A percentile compares a stretch with the other conserved stretches of the same genome.
phyloP scores from a whole-genome alignment of 2,113 vertebrate species.

The Aphyosemion australe region DNA sequence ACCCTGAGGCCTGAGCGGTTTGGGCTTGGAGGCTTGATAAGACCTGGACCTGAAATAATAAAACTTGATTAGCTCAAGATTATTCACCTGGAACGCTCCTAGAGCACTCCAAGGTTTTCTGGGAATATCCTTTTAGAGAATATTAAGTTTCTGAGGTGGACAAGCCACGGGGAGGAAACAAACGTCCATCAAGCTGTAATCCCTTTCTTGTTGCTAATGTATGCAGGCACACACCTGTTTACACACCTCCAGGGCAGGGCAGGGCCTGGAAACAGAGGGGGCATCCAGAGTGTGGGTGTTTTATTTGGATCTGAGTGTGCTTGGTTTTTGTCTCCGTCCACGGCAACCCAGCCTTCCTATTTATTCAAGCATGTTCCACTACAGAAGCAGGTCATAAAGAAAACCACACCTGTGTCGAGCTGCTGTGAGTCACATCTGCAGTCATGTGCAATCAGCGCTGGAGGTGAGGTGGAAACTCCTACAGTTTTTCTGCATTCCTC shows the following conservation, averaged over 20 bases:
- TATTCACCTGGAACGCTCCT: conserved; percentile 45
- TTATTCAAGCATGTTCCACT: conserved; percentile 47
- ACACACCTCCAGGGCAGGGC: conserved; percentile 62
- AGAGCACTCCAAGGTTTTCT: conserved; percentile 2
- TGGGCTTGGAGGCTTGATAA: conserved; percentile 58
- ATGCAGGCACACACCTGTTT: conserved; percentile 61
- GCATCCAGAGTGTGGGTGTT: conserved; percentile 22
- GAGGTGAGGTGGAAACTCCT: conserved; percentile 61
- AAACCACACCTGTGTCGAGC: conserved; percentile 53
- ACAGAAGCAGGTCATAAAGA: conserved; percentile 46
- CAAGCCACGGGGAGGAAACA: conserved; percentile 31
- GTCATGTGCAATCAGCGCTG: conserved; percentile 20
- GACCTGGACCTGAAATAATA: conserved; percentile 67
- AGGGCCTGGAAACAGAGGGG: conserved; percentile 50
- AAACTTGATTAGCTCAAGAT: conserved; percentile 59
- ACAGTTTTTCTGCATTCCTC: conserved; percentile 40
- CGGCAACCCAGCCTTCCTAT: conserved; percentile 33
- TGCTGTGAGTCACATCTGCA: conserved; percentile 45
- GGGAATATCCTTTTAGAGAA: conserved; percentile 21
- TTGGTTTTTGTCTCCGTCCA: conserved; percentile 25
- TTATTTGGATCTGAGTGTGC: neutral
- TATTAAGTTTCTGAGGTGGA: conserved; percentile 28
- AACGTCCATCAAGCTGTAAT: conserved; percentile 50
- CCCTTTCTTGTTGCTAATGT: conserved; percentile 45
- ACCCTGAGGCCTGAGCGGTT: conserved; percentile 33